Conservation (phyloP, 1,140 invertebrate species). For the Samia ricini region DNA sequence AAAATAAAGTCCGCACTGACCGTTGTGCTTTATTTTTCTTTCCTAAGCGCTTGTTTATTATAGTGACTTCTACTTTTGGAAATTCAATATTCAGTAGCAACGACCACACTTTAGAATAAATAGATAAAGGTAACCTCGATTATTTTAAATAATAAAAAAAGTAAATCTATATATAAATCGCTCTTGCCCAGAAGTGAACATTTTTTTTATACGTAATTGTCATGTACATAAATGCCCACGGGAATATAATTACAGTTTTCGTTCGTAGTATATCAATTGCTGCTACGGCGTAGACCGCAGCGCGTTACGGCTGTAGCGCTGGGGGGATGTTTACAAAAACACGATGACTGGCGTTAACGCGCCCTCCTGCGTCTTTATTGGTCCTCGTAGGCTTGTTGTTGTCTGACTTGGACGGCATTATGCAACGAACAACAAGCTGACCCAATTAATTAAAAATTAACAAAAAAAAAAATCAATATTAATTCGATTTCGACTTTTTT, state of each 20-base stretch:
- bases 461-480: background rate
- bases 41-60: background rate
- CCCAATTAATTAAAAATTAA: background rate
- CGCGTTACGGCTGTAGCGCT: conserved; percentile 14
- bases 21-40: conserved; percentile 24
- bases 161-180: too few relatives aligned
- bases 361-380: conserved; percentile 58
- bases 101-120: too few relatives aligned
- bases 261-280: conserved; percentile 5
- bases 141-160: too few relatives aligned
- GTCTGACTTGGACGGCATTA: conserved; percentile 34
- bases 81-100: background rate
- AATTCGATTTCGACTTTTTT: background rate
- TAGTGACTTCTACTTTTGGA: background rate
- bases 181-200: too few relatives aligned
- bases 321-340: conserved; percentile 67
- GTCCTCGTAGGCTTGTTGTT: conserved; percentile 49
- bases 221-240: background rate
- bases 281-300: conserved; percentile 25
- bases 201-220: background rate
- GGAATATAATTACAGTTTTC: conserved; percentile 7
- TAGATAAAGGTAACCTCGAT: too few relatives aligned
- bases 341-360: conserved; percentile 65
- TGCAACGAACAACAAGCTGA: conserved; percentile 17
- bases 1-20: conserved; percentile 47